Base-by-base conservation (phyloP, 1,140 invertebrate genomes). In the Bombus pyrosoma region DNA sequence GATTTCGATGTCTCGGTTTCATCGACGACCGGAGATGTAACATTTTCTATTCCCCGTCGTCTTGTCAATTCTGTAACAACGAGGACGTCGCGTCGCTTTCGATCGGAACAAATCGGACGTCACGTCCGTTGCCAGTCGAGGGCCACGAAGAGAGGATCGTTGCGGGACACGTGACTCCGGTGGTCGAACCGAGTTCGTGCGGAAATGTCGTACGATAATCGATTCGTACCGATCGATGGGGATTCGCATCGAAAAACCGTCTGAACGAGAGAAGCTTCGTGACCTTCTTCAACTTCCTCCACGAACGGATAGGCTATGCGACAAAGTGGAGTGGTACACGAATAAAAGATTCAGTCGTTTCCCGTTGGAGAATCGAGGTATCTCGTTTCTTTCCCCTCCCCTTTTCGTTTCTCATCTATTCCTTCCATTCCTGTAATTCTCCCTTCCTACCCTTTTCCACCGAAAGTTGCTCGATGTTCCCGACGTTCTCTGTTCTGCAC, bases 131-230 rank as follows among this genome's bases (percentile, higher is more conserved):
- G 25, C 81, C 9, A 28, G 43, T 68, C 73, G 43, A 57, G 15
- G 12, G 22, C 28, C 71, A 32, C 28, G 15, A 5, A n/a, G 3
- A 15, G 18, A 3, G 13, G n/a, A 53, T 47, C 13, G 32, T 32
- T 13, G 12, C 13, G 18, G 34, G 28, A 64, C 77, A 83, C 74
- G 82, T 68, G 64, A 34, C 22, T 6, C 34, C 34, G 12, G 15
- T 37, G 37, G 72, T 64, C 22, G 37, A 34, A 25, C 1, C 81
- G 57, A 39, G 68, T 80, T 25, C 69, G 57, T 74, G 34, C 43
- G 47, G 75, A 89, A 66, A 53, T 72, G 47, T 75, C 39, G 62
- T 66, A 68, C 79, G 72, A 89, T 89, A 89, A 89, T 89, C 77
- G 88, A 83, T 86, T 79, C 47, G 68, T 37, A 4, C 1, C 68